Evolutionary conservation across 1,140 invertebrate species (phyloP).

Genomic region (Trichonephila inaurata): DNA sequence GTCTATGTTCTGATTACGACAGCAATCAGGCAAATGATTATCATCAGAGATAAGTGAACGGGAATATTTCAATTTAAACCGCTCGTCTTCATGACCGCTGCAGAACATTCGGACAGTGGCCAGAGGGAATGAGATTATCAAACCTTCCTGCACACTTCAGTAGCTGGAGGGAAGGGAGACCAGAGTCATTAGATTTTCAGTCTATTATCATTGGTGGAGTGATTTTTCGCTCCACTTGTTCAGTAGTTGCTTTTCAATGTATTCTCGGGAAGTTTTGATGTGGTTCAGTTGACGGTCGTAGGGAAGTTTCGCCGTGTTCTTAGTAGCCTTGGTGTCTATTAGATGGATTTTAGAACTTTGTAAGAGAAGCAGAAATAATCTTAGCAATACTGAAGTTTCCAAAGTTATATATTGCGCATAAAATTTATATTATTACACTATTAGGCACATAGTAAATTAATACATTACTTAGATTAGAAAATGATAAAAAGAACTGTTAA

Average conservation of each 20-base stretch:
- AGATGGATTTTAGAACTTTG: too few relatives aligned
- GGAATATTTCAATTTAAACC: background rate
- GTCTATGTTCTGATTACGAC: background rate
- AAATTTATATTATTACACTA: too few relatives aligned
- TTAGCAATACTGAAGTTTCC: too few relatives aligned
- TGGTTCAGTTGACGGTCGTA: too few relatives aligned
- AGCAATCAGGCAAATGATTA: background rate
- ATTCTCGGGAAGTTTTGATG: background rate
- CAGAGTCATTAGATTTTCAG: background rate
- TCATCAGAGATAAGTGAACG: background rate
- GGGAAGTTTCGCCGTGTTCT: too few relatives aligned
- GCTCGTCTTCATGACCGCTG: background rate
- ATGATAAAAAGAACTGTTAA: too few relatives aligned
- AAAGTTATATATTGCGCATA: too few relatives aligned
- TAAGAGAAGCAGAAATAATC: too few relatives aligned
- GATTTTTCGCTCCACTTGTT: background rate
- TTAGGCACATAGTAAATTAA: too few relatives aligned
- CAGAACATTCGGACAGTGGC: background rate
- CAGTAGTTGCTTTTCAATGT: background rate
- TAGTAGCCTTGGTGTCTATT: too few relatives aligned
- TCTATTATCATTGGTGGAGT: background rate
- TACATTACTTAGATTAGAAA: too few relatives aligned
- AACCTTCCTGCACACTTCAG: background rate
- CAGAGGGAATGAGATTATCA: background rate
- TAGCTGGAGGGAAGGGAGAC: background rate